A percentile compares a stretch with the other conserved stretches of the same genome.
Conservation (phyloP, 2,113 vertebrate genomes). For the Hystrix brachyura region DNA sequence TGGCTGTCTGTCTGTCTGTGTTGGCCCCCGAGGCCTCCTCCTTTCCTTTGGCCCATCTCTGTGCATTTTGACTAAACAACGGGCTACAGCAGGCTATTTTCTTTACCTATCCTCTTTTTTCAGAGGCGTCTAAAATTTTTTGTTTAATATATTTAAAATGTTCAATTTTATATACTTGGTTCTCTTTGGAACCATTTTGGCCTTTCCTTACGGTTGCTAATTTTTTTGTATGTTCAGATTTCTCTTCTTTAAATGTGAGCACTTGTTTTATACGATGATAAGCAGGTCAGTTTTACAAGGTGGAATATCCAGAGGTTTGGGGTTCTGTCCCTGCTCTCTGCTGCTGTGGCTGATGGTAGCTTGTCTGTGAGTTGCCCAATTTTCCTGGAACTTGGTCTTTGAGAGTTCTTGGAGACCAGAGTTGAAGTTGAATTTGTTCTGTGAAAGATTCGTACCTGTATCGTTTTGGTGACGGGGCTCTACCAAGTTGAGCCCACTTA, state of each 20-base stretch:
- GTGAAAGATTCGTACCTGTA: not conserved
- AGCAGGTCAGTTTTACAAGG: not conserved
- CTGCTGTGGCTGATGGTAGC: not conserved
- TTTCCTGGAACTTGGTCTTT: not conserved
- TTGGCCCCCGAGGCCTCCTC: accelerated
- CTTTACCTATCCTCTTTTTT: not conserved
- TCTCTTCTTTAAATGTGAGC: not conserved
- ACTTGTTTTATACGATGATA: not conserved
- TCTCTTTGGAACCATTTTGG: not conserved
- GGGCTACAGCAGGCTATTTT: not conserved
- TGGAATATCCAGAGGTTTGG: not conserved
- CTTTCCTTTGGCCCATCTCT: not conserved
- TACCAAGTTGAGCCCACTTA: not conserved
- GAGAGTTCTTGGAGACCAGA: not conserved
- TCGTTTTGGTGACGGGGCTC: not conserved
- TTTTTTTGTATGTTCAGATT: not conserved
- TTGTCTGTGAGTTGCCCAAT: not conserved
- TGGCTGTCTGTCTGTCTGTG: not conserved
- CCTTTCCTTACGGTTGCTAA: not conserved
- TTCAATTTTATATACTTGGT: not conserved
- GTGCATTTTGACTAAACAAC: not conserved
- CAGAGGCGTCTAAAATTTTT: not conserved
- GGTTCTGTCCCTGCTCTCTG: not conserved
- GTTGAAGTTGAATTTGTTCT: not conserved
- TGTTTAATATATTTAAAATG: not conserved